Evolutionary conservation across 1,140 invertebrate genomes (phyloP).

Genomic region (Tetramorium simillimum): DNA sequence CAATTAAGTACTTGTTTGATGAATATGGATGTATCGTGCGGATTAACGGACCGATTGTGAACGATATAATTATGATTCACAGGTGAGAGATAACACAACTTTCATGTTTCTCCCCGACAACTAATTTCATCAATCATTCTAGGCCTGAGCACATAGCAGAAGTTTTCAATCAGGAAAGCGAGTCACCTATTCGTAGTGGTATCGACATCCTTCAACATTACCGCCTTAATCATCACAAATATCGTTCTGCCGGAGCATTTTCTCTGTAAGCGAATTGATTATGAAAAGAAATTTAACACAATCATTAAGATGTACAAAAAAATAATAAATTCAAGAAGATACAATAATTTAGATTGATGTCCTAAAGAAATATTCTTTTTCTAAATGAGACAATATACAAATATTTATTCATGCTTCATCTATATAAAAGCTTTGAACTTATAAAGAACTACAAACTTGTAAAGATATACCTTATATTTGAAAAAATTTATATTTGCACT

Average conservation of each 20-base stretch:
- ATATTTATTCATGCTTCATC: not conserved
- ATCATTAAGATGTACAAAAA: not conserved
- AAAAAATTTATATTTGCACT: not conserved
- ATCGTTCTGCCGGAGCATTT: constrained; percentile 86
- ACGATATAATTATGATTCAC: constrained; percentile 87
- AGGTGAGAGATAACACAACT: constrained; percentile 64
- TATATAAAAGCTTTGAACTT: not conserved
- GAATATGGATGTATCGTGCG: constrained; percentile 88
- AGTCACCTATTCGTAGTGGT: constrained; percentile 86
- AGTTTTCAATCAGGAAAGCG: constrained; percentile 87
- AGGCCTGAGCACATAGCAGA: constrained; percentile 88
- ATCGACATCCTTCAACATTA: constrained; percentile 88
- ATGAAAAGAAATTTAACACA: not conserved
- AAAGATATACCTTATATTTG: constrained; percentile 1
- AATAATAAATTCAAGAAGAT: not conserved
- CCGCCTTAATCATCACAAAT: constrained; percentile 85
- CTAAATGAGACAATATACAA: not conserved
- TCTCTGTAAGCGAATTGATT: constrained; percentile 85
- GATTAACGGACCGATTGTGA: constrained; percentile 87
- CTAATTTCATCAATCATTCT: not conserved
- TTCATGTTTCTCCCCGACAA: not conserved
- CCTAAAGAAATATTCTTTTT: not conserved
- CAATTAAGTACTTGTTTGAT: constrained; percentile 86
- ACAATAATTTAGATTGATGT: not conserved
- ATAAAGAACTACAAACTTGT: not conserved